These are phyloP conservation scores for Chascanopsetta lugubris DNA, from an alignment of 2,113 vertebrate species.

Conservation along the genomic window DNA sequence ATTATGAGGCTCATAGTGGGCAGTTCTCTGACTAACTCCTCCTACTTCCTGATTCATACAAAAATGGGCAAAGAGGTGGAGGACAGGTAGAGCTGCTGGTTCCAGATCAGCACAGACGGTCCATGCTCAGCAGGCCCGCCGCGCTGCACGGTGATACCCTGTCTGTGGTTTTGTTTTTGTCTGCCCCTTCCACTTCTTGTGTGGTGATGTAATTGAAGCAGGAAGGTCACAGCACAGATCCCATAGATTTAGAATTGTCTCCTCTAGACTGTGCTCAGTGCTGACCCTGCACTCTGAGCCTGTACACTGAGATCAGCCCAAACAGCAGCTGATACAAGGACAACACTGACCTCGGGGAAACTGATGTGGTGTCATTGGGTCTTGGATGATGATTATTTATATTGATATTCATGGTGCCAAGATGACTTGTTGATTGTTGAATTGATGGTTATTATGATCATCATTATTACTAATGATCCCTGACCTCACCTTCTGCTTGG, in stretches of 20 bases:
- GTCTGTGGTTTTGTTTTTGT: slow-evolving; percentile 58
- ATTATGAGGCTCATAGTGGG: too few species aligned
- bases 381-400: too few species aligned
- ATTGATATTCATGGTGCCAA: too few species aligned
- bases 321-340: slow-evolving; percentile 40
- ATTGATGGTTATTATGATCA: too few species aligned
- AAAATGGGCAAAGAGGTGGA: neutral
- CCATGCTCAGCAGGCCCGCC: slow-evolving; percentile 17
- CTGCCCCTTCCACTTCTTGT: slow-evolving; percentile 11
- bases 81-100: neutral
- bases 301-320: slow-evolving; percentile 75
- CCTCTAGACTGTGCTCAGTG: slow-evolving; percentile 65
- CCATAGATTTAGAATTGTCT: slow-evolving; percentile 68
- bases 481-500: too few species aligned
- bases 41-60: too few species aligned
- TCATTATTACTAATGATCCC: too few species aligned
- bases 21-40: too few species aligned
- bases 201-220: slow-evolving; percentile 65
- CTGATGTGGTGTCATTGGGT: too few species aligned
- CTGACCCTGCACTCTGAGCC: slow-evolving; percentile 60
- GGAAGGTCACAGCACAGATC: slow-evolving; percentile 60
- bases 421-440: too few species aligned
- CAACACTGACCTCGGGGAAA: too few species aligned
- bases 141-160: slow-evolving; percentile 24
- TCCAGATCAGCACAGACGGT: neutral